Conservation (phyloP, 2,888 invertebrate species). For the Cataglyphis altisquamis region DNA sequence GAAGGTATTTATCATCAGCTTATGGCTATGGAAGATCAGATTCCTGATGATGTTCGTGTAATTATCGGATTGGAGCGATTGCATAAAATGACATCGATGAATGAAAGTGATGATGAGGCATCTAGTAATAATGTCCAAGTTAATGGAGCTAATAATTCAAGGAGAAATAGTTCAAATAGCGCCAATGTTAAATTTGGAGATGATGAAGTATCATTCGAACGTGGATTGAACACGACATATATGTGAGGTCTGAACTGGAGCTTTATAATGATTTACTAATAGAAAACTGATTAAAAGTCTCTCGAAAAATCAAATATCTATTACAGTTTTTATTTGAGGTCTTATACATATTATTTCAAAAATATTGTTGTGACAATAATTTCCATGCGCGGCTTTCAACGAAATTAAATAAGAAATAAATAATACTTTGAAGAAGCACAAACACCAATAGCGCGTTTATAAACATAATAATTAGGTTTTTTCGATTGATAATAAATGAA, state of each 20-base stretch:
- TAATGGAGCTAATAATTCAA: slow-evolving; percentile 80
- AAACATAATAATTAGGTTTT: slow-evolving; percentile 29
- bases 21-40: slow-evolving; percentile 89
- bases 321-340: slow-evolving; percentile 12
- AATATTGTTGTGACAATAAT: slow-evolving; percentile 41
- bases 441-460: background rate
- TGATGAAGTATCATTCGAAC: slow-evolving; percentile 84
- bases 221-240: slow-evolving; percentile 82
- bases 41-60: slow-evolving; percentile 91
- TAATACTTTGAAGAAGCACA: background rate
- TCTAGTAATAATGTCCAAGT: slow-evolving; percentile 77
- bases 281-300: slow-evolving; percentile 50
- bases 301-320: slow-evolving; percentile 28
- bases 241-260: slow-evolving; percentile 79
- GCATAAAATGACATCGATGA: slow-evolving; percentile 68
- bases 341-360: slow-evolving; percentile 23
- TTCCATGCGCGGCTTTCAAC: slow-evolving; percentile 37
- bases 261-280: slow-evolving; percentile 66
- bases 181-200: slow-evolving; percentile 81
- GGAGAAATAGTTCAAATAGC: slow-evolving; percentile 83
- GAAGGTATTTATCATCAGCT: slow-evolving; percentile 98
- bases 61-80: slow-evolving; percentile 90
- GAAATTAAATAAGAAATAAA: slow-evolving; percentile 33
- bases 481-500: slow-evolving; percentile 1
- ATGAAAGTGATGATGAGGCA: slow-evolving; percentile 70